These are phyloP conservation scores for Drosophila algonquin DNA, from an alignment of 2,888 invertebrate genomes.

Conservation along the genomic window DNA sequence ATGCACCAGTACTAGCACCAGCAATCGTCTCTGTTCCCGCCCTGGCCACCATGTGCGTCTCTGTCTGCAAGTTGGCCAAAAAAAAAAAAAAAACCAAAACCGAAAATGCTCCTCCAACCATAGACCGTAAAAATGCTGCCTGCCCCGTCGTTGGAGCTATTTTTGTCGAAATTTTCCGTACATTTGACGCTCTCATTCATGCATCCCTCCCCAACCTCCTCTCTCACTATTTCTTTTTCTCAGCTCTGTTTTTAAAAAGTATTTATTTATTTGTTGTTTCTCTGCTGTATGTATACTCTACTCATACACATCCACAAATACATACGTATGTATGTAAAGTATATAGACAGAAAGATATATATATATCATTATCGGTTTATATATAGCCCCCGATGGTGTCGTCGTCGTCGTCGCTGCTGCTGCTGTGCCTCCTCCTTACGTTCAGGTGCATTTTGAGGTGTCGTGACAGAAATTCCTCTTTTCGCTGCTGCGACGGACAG, in stretches of 20 bases:
- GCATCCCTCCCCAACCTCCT: slow-evolving; percentile 37
- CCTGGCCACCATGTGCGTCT: slow-evolving; percentile 4
- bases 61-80: slow-evolving; percentile 22
- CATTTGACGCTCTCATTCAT: slow-evolving; percentile 75
- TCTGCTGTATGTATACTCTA: slow-evolving; percentile 31
- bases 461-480: slow-evolving; percentile 73
- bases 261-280: slow-evolving; percentile 52
- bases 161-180: slow-evolving; percentile 77
- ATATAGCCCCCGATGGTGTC: slow-evolving; percentile 29
- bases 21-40: background rate
- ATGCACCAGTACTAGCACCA: slow-evolving; percentile 17
- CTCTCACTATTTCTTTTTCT: background rate
- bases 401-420: slow-evolving; percentile 10
- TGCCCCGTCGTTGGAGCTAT: slow-evolving; percentile 73
- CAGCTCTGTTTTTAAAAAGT: slow-evolving; percentile 41
- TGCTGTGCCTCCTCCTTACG: slow-evolving; percentile 27
- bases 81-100: background rate
- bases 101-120: slow-evolving; percentile 51
- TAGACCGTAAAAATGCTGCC: slow-evolving; percentile 79
- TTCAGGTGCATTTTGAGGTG: slow-evolving; percentile 79
- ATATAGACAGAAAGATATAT: background rate
- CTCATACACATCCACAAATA: slow-evolving; percentile 10
- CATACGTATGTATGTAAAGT: slow-evolving; percentile 18
- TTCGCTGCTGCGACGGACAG: background rate
- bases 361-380: slow-evolving; percentile 29